These are phyloP conservation scores for Oreortyx pictus DNA, from an alignment of 2,797 vertebrate species.

Conservation along the genomic window DNA sequence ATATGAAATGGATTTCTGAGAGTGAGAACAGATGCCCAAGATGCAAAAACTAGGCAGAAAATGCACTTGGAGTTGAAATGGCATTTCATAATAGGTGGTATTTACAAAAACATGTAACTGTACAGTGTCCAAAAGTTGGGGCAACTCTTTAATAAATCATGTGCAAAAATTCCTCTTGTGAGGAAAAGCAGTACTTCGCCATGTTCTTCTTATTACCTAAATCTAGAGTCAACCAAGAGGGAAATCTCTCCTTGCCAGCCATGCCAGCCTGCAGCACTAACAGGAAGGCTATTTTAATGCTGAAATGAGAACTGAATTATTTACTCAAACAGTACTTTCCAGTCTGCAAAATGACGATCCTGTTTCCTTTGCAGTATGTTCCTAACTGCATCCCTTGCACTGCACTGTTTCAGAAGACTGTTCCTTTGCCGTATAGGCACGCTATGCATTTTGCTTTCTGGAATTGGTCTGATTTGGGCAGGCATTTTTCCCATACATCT, in stretches of 20 bases:
- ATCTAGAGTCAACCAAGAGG: slow-evolving; percentile 16
- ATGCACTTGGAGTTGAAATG: neutral
- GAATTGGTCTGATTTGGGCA: neutral
- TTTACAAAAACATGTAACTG: slow-evolving; percentile 3
- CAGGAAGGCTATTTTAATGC: slow-evolving; percentile 62
- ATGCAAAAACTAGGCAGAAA: slow-evolving; percentile 13
- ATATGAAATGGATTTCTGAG: neutral
- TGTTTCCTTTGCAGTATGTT: slow-evolving; percentile 21
- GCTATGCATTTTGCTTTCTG: neutral
- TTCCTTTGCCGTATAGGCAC: neutral
- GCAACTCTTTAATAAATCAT: neutral
- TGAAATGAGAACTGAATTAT: slow-evolving; percentile 41
- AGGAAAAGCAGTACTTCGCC: neutral
- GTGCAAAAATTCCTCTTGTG: slow-evolving; percentile 5
- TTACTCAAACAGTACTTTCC: slow-evolving; percentile 45
- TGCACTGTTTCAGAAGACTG: neutral
- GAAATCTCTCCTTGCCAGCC: slow-evolving; percentile 1
- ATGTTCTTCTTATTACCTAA: slow-evolving; percentile 24
- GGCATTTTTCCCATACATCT: neutral
- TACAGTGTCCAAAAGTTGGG: neutral
- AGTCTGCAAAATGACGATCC: slow-evolving; percentile 33
- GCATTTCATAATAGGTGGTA: neutral
- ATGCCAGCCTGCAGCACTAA: slow-evolving; percentile 50
- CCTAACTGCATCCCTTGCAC: neutral
- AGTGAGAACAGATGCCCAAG: slow-evolving; percentile 2